These are phyloP conservation scores for Dinocampus coccinellae DNA, from an alignment of 2,888 invertebrate genomes.

Conservation along the genomic window DNA sequence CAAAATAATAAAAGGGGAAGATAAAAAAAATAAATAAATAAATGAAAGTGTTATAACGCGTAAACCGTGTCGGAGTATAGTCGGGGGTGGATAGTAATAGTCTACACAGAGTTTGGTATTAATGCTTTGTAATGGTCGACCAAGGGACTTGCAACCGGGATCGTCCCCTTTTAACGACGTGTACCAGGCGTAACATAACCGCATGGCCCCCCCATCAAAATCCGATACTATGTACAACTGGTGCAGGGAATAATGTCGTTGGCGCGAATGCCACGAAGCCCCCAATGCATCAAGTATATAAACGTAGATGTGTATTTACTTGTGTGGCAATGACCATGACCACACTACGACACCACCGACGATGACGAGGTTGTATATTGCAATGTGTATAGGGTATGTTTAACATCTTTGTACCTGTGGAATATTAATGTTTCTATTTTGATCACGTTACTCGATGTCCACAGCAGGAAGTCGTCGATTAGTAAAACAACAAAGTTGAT, in stretches of 20 bases:
- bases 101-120: constrained; percentile 33
- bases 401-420: constrained; percentile 32
- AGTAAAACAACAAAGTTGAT: constrained; percentile 8
- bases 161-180: constrained; percentile 60
- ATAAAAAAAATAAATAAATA: too few species aligned
- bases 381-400: constrained; percentile 22
- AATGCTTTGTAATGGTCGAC: constrained; percentile 51
- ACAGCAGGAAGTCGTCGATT: constrained; percentile 31
- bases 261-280: constrained; percentile 38
- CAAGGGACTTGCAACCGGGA: constrained; percentile 51
- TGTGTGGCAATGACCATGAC: neutral
- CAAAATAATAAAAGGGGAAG: constrained; percentile 14
- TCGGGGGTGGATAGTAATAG: constrained; percentile 27
- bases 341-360: neutral
- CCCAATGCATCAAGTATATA: constrained; percentile 23
- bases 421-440: constrained; percentile 37
- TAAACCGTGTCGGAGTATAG: constrained; percentile 44
- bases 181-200: constrained; percentile 57
- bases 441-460: constrained; percentile 35
- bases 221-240: constrained; percentile 54
- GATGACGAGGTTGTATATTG: constrained; percentile 10
- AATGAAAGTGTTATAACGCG: constrained; percentile 52
- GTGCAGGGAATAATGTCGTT: constrained; percentile 28
- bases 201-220: constrained; percentile 59
- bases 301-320: neutral